Evolutionary conservation across 2,888 invertebrate species (phyloP), one percentile per base, ranked within the genome.

Genomic region (Drosophila yooni): DNA sequence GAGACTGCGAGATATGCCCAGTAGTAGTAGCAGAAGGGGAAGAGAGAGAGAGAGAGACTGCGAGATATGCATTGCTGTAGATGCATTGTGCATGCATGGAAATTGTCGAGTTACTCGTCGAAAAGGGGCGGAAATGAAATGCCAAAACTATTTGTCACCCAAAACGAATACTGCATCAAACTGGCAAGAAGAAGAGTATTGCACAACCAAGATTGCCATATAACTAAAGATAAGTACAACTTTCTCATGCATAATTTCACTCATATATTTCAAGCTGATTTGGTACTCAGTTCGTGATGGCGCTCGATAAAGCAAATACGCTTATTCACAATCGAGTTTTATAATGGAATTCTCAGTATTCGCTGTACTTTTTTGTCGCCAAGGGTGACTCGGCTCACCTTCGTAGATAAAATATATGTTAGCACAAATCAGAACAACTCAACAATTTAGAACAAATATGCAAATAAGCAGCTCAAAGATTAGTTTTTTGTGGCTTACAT

Each of bases 91-190:
- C 27, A 66, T 64, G 63, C 74, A 74, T 74, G 74, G 74, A 74
- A 74, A 63, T 63, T 38, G 34, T 48, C 56, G 59, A 46, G 57
- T 43, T 54, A 15, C 46, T 36, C n/a, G 33, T 36, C n/a, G 33
- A n/a, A 21, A 40, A n/a, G 57, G 33, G 31, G 18, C 29, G 50
- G 48, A 53, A 48, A 31, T 40, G 43, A 59, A 76, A 73, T 76
- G 60, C 73, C 68, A 68, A 36, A 78, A 79, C 65, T 66, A 76
- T 79, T 79, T 79, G 80, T 79, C 78, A 79, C 60, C 34, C 64
- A 66, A 64, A 50, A 50, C 38, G 18, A 36, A 25, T 46, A 59
- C 57, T 40, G 52, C 56, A 52, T 46, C 15, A 57, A 59, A 18
- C 54, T 56, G 58, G 70, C 67, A 67, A 61, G 46, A 46, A 18